Evolutionary conservation across 2,888 invertebrate species (phyloP).

Genomic region (Melanargia galathea): DNA sequence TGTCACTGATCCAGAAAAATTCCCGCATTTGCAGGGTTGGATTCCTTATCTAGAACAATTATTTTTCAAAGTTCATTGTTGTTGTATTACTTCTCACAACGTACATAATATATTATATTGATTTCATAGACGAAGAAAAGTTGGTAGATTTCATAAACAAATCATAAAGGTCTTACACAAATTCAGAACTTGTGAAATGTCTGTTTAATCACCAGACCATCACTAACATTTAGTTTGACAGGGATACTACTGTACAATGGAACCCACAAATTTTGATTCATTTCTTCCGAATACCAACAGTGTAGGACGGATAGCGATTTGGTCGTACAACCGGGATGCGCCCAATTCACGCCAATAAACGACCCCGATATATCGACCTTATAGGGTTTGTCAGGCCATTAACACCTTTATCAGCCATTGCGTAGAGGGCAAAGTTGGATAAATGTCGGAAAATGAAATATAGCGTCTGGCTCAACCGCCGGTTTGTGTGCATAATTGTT

Average conservation of each 20-base stretch:
- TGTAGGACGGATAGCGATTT: slow-evolving; percentile 78
- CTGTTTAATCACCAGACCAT: slow-evolving; percentile 2
- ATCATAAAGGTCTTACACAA: background rate
- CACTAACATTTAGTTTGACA: slow-evolving; percentile 5
- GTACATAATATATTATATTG: no score
- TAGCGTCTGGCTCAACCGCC: slow-evolving; percentile 30
- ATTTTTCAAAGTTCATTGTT: no score
- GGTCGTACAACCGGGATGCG: slow-evolving; percentile 79
- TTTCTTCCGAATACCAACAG: slow-evolving; percentile 48
- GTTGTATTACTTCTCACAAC: no score
- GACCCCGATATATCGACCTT: slow-evolving; percentile 72
- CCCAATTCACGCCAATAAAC: slow-evolving; percentile 81
- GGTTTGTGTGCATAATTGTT: slow-evolving; percentile 28
- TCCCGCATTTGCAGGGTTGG: no score
- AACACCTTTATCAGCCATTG: slow-evolving; percentile 57
- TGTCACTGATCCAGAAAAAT: no score
- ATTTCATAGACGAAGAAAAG: no score
- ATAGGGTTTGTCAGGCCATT: slow-evolving; percentile 45
- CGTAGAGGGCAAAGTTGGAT: slow-evolving; percentile 61
- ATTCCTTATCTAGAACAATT: no score
- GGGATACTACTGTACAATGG: slow-evolving; percentile 1
- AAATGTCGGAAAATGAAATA: slow-evolving; percentile 41
- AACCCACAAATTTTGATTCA: slow-evolving; percentile 25
- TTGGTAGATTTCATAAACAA: no score
- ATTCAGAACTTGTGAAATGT: background rate